phyloP scores from a whole-genome alignment of 2,113 vertebrate genomes.

The Brachirus orientalis region DNA sequence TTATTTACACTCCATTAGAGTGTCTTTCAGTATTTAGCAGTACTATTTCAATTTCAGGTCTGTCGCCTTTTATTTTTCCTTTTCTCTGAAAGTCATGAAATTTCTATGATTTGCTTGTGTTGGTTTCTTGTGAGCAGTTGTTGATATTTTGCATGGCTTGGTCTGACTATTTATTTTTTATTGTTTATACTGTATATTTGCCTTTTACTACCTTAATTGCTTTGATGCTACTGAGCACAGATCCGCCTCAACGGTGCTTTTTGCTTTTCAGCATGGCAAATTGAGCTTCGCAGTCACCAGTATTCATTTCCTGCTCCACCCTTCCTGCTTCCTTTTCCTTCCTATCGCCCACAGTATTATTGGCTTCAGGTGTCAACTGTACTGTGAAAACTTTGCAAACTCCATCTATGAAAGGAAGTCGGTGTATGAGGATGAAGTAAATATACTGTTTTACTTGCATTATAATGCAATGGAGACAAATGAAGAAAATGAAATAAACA shows the following conservation, averaged over 20 bases:
- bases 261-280: conserved; percentile 76
- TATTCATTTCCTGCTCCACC: conserved; percentile 69
- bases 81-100: conserved; percentile 47
- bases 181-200: conserved; percentile 62
- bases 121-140: conserved; percentile 60
- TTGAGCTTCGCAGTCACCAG: conserved; percentile 67
- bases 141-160: conserved; percentile 76
- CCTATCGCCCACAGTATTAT: conserved; percentile 45
- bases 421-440: conserved; percentile 18
- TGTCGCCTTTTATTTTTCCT: conserved; percentile 55
- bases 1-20: conserved; percentile 62
- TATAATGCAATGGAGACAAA: not conserved
- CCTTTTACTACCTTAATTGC: conserved; percentile 66
- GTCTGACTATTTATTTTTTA: conserved; percentile 33
- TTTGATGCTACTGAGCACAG: conserved; percentile 78
- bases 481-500: conserved; percentile 27
- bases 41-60: conserved; percentile 70
- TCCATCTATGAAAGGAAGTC: conserved; percentile 17
- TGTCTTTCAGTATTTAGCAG: conserved; percentile 79
- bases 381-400: conserved; percentile 85
- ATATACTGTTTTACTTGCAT: conserved; percentile 22
- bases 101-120: conserved; percentile 51
- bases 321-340: conserved; percentile 71
- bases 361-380: conserved; percentile 89
- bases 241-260: conserved; percentile 75